Evolutionary conservation across 2,113 vertebrate species (phyloP).

Genomic region (Carollia perspicillata): DNA sequence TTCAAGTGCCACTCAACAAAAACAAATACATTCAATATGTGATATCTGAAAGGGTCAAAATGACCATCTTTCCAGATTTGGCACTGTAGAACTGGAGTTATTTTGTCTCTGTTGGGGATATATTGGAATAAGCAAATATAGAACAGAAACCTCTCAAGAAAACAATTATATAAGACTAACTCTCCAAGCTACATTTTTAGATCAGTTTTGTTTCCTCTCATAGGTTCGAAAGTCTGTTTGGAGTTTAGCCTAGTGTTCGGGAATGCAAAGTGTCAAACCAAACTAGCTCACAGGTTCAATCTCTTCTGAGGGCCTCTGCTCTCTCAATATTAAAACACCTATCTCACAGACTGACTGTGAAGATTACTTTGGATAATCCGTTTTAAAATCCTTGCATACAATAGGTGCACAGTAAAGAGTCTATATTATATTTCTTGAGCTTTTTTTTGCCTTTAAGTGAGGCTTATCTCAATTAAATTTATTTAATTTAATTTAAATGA

Average conservation of each 20-base stretch:
- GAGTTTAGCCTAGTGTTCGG: background rate
- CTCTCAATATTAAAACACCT: background rate
- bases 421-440: background rate
- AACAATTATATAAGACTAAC: background rate
- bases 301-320: background rate
- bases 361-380: background rate
- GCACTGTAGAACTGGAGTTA: background rate
- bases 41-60: background rate
- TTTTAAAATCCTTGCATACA: background rate
- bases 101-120: background rate
- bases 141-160: constrained; percentile 20
- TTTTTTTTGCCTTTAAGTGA: background rate
- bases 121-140: background rate
- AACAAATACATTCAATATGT: background rate
- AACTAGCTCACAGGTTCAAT: background rate
- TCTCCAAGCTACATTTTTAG: background rate
- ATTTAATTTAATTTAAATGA: constrained; percentile 31
- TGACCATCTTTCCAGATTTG: background rate
- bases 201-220: background rate
- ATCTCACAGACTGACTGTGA: background rate
- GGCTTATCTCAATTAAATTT: background rate
- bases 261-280: background rate
- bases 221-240: background rate
- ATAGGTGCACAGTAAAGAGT: background rate
- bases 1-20: background rate